A percentile compares a stretch with the other conserved stretches of the same genome.
Conservation (phyloP, 1,140 invertebrate genomes). For the Listronotus bonariensis region DNA sequence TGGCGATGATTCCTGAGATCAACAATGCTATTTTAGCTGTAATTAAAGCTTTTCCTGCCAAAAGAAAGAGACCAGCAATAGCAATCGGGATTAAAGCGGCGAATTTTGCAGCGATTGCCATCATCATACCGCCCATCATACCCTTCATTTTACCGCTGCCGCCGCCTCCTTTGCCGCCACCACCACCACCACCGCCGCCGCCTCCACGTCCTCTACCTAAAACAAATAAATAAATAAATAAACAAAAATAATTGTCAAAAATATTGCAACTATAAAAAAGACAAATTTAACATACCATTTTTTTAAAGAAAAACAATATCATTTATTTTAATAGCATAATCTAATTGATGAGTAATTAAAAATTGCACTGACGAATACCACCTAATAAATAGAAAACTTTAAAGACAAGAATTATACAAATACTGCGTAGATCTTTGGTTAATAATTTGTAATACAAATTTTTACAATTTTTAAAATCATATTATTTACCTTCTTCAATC, state of each 20-base stretch:
- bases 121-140: constrained; percentile 83
- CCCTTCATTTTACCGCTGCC: constrained; percentile 70
- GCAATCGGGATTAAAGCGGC: constrained; percentile 72
- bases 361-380: too few species aligned
- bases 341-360: too few species aligned
- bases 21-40: constrained; percentile 78
- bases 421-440: too few species aligned
- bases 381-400: too few species aligned
- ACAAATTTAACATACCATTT: too few species aligned
- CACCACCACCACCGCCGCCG: constrained; percentile 18
- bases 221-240: constrained; percentile 46
- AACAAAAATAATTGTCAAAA: too few species aligned
- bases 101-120: constrained; percentile 77
- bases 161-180: constrained; percentile 22
- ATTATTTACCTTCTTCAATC: constrained; percentile 70
- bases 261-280: too few species aligned
- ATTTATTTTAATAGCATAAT: too few species aligned
- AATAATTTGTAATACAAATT: too few species aligned
- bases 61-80: constrained; percentile 72
- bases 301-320: too few species aligned
- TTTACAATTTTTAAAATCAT: too few species aligned
- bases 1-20: constrained; percentile 73
- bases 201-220: constrained; percentile 63
- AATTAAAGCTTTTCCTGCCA: constrained; percentile 78
- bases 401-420: too few species aligned